A percentile compares a stretch with the other conserved stretches of the same genome.
Evolutionary conservation across 2,113 vertebrate genomes (phyloP).

Genomic region (Antechinus flavipes): DNA sequence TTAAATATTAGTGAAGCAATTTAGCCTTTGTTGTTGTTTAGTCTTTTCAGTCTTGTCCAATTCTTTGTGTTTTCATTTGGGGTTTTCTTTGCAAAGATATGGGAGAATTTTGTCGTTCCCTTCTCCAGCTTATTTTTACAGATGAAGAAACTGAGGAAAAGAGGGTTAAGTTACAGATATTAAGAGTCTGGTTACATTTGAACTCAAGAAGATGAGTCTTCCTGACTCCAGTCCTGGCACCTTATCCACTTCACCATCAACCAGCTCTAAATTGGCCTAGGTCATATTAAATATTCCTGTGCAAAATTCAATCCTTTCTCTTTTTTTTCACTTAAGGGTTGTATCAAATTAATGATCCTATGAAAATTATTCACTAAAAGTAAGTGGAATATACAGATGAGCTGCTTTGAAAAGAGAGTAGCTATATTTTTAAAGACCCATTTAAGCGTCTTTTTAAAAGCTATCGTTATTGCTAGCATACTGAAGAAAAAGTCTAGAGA

Average conservation of each 20-base stretch:
- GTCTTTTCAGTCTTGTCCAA: too few species aligned
- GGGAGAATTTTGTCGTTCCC: too few species aligned
- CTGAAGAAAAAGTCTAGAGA: not conserved
- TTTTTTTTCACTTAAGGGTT: not conserved
- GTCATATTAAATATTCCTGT: not conserved
- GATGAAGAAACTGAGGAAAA: not conserved
- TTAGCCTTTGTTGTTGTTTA: not conserved
- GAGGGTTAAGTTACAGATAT: not conserved
- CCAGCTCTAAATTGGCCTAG: not conserved
- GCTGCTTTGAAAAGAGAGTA: not conserved
- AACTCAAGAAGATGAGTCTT: not conserved
- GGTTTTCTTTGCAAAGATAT: too few species aligned
- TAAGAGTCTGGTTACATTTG: not conserved
- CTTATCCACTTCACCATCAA: not conserved
- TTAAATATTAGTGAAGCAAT: not conserved
- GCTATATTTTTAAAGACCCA: not conserved
- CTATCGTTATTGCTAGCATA: not conserved
- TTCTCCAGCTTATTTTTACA: too few species aligned
- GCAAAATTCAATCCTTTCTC: not conserved
- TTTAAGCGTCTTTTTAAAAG: not conserved
- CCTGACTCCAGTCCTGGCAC: not conserved
- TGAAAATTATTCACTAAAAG: not conserved
- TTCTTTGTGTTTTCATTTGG: too few species aligned
- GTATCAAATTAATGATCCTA: conserved; percentile 1
- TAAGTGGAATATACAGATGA: not conserved